Evolutionary conservation across 2,888 invertebrate species (phyloP).

Genomic region (Hyposoter dolosus): DNA sequence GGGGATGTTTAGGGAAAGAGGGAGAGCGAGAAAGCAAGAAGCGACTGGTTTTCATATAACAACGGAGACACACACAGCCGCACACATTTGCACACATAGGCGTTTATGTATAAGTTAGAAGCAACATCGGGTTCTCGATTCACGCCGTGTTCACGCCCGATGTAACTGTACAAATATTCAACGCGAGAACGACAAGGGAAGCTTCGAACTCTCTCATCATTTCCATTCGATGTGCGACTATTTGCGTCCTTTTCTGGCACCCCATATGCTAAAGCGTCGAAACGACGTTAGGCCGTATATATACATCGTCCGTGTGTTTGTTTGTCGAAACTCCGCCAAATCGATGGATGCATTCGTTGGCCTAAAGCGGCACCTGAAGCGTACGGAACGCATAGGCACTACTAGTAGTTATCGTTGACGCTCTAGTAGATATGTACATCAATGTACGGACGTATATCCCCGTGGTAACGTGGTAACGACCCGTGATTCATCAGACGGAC

Average conservation of each 20-base stretch:
- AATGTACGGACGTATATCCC: not conserved
- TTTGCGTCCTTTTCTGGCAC: constrained; percentile 16
- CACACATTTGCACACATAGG: not conserved
- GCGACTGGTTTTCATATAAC: constrained; percentile 6
- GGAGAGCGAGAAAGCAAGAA: not conserved
- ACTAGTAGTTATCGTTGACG: constrained; percentile 35
- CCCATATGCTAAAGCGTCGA: constrained; percentile 38
- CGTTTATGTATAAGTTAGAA: constrained; percentile 3
- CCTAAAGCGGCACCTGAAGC: constrained; percentile 33
- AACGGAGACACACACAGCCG: not conserved
- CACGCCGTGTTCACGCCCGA: constrained; percentile 63
- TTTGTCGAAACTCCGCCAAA: constrained; percentile 53
- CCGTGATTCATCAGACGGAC: constrained; percentile 22
- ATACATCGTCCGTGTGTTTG: constrained; percentile 50
- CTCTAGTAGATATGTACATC: constrained; percentile 34
- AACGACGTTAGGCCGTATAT: constrained; percentile 50
- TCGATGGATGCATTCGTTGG: constrained; percentile 47
- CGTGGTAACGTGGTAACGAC: not conserved
- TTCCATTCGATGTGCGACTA: constrained; percentile 44
- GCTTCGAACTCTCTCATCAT: constrained; percentile 32
- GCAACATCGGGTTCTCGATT: constrained; percentile 47
- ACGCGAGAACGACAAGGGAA: constrained; percentile 16
- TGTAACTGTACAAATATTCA: constrained; percentile 61
- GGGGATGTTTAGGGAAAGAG: constrained; percentile 32
- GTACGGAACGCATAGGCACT: constrained; percentile 1